Conservation (phyloP, 2,888 invertebrate genomes). For the Brachyptera risi region DNA sequence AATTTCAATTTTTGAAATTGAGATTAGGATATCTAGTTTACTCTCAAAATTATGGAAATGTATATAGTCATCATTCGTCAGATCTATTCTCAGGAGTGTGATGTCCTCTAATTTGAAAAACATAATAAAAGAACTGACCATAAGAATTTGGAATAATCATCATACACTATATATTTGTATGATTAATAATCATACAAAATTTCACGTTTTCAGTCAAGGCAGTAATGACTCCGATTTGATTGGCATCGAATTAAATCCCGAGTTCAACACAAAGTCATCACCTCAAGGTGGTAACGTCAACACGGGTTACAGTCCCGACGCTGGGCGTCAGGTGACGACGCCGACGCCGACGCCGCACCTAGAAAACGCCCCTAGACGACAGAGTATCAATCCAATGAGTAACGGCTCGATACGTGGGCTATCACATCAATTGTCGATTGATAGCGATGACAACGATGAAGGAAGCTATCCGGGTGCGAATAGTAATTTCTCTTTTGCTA, state of each 20-base stretch:
- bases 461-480: neutral
- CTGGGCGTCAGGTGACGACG: slow-evolving; percentile 14
- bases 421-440: neutral
- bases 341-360: slow-evolving; percentile 27
- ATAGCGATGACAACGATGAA: slow-evolving; percentile 5
- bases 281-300: neutral
- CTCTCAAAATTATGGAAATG: too few species aligned
- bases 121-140: too few species aligned
- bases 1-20: too few species aligned
- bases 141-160: too few species aligned
- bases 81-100: too few species aligned
- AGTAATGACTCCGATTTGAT: slow-evolving; percentile 63
- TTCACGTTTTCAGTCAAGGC: slow-evolving; percentile 46
- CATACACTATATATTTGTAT: neutral
- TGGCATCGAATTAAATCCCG: slow-evolving; percentile 62
- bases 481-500: slow-evolving; percentile 14
- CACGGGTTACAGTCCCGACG: neutral
- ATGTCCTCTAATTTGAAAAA: too few species aligned
- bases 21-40: too few species aligned
- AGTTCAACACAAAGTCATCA: slow-evolving; percentile 44
- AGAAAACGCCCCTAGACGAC: neutral
- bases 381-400: neutral
- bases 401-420: neutral
- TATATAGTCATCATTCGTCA: too few species aligned
- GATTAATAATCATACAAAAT: neutral